Evolutionary conservation across 2,113 vertebrate species (phyloP).

Genomic region (Hippoglossus stenolepis): DNA sequence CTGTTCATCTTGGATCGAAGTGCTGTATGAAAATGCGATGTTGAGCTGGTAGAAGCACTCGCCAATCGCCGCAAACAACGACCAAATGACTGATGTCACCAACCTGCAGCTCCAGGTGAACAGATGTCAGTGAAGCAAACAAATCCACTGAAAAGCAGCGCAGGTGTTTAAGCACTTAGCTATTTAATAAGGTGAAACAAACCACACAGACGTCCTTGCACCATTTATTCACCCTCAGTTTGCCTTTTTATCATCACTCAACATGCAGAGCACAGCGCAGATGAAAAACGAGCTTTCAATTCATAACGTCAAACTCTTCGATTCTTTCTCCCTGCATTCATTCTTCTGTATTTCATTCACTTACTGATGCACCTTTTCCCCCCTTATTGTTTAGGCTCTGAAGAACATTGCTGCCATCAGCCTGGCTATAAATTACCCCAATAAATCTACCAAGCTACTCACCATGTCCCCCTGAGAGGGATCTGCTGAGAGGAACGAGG

Average conservation of each 20-base stretch:
- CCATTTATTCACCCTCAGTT: conserved; percentile 3
- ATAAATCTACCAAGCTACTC: conserved; percentile 95
- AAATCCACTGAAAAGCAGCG: neutral
- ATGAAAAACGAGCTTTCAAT: conserved; percentile 8
- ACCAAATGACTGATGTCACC: neutral
- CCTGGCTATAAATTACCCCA: conserved; percentile 97
- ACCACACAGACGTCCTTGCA: conserved; percentile 1
- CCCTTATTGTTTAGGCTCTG: conserved; percentile 85
- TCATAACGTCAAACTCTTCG: neutral
- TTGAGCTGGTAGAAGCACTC: too few species aligned
- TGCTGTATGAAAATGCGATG: too few species aligned
- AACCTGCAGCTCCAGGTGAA: neutral
- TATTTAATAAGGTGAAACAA: conserved; percentile 6
- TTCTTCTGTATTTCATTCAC: conserved; percentile 11
- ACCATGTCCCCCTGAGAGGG: conserved; percentile 84
- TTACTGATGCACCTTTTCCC: conserved; percentile 7
- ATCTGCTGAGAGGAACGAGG: conserved; percentile 10
- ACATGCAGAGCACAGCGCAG: neutral
- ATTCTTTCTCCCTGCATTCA: neutral
- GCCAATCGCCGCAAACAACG: neutral
- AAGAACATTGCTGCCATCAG: conserved; percentile 98
- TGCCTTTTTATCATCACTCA: neutral
- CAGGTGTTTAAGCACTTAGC: neutral
- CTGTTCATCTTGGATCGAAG: too few species aligned
- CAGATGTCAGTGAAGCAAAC: neutral